Conservation (phyloP, 2,888 invertebrate species). For the Microdon myrmicae region DNA sequence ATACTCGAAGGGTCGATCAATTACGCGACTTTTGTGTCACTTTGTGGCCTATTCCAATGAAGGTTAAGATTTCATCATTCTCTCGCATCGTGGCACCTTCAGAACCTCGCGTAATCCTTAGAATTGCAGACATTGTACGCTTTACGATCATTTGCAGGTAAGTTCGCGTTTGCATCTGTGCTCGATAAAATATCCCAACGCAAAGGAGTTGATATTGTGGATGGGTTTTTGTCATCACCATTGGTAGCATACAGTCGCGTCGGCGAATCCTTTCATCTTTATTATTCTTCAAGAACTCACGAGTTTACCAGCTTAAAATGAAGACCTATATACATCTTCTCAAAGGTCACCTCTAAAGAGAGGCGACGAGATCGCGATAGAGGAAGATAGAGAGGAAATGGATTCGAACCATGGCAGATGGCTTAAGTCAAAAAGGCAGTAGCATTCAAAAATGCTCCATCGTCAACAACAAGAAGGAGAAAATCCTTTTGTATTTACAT, state of each 20-base stretch:
- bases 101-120: no score
- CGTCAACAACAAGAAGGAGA: no score
- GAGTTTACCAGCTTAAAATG: conserved; percentile 43
- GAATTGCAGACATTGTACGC: conserved; percentile 35
- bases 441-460: conserved; percentile 35
- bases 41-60: no score
- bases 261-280: conserved; percentile 45
- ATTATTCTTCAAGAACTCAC: conserved; percentile 43
- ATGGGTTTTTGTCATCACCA: conserved; percentile 17
- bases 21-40: no score
- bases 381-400: no score
- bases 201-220: not conserved
- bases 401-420: no score
- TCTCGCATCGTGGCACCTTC: no score
- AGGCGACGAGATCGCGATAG: no score
- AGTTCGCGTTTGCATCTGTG: conserved; percentile 3
- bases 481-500: conserved; percentile 28
- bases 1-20: no score
- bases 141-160: conserved; percentile 40
- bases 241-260: no score
- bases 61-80: no score
- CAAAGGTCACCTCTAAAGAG: conserved; percentile 27
- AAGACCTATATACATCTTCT: conserved; percentile 31
- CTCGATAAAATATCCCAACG: conserved; percentile 7
- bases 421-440: conserved; percentile 43